phyloP scores from a whole-genome alignment of 2,797 vertebrate genomes.

The Gallinago stenura region DNA sequence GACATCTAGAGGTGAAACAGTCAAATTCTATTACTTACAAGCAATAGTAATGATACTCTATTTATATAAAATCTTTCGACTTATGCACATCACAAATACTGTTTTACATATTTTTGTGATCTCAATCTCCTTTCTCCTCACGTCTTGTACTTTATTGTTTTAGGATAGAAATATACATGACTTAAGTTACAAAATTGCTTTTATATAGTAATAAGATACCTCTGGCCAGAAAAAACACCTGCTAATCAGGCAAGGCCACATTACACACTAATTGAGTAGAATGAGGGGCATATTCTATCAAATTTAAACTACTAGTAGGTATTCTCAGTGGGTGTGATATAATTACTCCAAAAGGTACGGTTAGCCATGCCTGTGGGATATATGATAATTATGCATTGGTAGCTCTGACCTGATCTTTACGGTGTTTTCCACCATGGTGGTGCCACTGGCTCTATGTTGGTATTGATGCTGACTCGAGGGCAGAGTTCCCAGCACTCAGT shows the following conservation, averaged over 20 bases:
- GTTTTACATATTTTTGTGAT: background rate
- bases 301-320: background rate
- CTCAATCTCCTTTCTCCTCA: background rate
- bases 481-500: background rate
- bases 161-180: background rate
- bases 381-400: background rate
- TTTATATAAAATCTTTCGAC: background rate
- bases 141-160: background rate
- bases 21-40: background rate
- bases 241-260: background rate
- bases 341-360: background rate
- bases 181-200: background rate
- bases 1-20: constrained; percentile 42
- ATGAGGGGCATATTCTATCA: background rate
- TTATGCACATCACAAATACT: background rate
- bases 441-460: background rate
- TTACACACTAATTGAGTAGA: background rate
- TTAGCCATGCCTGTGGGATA: background rate
- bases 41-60: background rate
- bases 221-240: background rate
- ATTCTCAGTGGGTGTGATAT: background rate
- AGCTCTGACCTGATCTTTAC: background rate
- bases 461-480: background rate
- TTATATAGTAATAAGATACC: background rate
- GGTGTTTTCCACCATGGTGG: fast-evolving